Conservation (phyloP, 2,113 vertebrate genomes). For the Sturnus vulgaris region DNA sequence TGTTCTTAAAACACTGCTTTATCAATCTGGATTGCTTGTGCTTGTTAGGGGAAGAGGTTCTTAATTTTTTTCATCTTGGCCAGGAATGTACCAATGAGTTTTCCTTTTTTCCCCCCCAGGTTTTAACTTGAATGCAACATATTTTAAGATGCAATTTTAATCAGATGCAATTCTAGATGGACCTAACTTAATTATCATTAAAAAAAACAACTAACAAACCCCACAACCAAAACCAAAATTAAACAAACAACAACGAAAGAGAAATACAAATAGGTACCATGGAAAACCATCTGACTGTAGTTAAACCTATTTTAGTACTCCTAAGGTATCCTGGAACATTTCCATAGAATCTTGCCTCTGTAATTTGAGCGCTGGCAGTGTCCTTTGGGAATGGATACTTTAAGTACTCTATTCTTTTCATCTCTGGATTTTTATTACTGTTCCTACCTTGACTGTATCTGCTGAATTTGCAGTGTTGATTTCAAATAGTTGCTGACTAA, state of each 20-base stretch:
- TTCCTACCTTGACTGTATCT: slow-evolving; percentile 13
- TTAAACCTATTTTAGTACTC: background rate
- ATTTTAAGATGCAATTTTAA: background rate
- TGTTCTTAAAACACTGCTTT: background rate
- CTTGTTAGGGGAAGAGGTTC: background rate
- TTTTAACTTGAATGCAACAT: background rate
- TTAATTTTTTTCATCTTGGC: background rate
- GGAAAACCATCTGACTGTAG: background rate
- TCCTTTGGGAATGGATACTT: slow-evolving; percentile 25
- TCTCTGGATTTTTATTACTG: slow-evolving; percentile 37
- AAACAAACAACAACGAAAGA: background rate
- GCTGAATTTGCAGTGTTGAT: slow-evolving; percentile 46
- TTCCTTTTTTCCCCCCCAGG: accelerated
- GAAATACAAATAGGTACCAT: background rate
- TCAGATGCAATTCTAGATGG: background rate
- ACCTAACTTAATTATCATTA: background rate
- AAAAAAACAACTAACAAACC: background rate
- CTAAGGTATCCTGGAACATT: background rate
- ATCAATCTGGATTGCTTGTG: background rate
- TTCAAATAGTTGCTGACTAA: slow-evolving; percentile 39
- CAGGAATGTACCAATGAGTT: background rate
- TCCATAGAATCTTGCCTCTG: background rate
- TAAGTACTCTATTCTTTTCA: background rate
- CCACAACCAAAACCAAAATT: background rate
- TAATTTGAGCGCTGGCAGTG: background rate